A percentile compares a stretch with the other conserved stretches of the same genome.
Evolutionary conservation across 2,888 invertebrate species (phyloP).

Genomic region (Microctonus brassicae): DNA sequence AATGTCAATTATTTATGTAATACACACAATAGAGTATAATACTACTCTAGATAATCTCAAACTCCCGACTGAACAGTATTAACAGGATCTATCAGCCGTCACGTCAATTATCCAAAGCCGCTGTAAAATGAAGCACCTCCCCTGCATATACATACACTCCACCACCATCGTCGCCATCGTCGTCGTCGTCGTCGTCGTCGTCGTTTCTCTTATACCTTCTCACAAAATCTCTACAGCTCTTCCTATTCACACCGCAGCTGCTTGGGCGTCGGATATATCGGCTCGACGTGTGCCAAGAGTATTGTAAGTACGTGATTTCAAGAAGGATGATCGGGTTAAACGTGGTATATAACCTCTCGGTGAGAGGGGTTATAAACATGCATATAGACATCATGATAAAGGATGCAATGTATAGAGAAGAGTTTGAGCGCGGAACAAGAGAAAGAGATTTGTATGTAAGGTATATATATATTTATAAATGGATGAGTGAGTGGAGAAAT

Average conservation of each 20-base stretch:
- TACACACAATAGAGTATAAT: neutral
- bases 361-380: constrained; percentile 7
- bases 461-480: no score
- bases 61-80: constrained; percentile 10
- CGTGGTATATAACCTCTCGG: constrained; percentile 10
- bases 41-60: constrained; percentile 12
- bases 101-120: constrained; percentile 28
- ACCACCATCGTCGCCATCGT: neutral
- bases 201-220: neutral
- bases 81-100: constrained; percentile 31
- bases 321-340: constrained; percentile 39
- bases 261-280: constrained; percentile 24
- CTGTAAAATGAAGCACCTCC: constrained; percentile 23
- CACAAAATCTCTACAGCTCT: neutral
- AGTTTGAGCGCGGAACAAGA: constrained; percentile 23
- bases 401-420: constrained; percentile 24
- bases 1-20: constrained; percentile 3
- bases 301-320: constrained; percentile 36
- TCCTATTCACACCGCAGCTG: neutral
- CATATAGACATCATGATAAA: neutral
- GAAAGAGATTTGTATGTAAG: constrained; percentile 30
- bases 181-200: no score
- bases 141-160: no score
- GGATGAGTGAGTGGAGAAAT: constrained; percentile 32
- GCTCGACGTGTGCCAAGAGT: constrained; percentile 21